Evolutionary conservation across 2,113 vertebrate species (phyloP).

Genomic region (Plestiodon gilberti): DNA sequence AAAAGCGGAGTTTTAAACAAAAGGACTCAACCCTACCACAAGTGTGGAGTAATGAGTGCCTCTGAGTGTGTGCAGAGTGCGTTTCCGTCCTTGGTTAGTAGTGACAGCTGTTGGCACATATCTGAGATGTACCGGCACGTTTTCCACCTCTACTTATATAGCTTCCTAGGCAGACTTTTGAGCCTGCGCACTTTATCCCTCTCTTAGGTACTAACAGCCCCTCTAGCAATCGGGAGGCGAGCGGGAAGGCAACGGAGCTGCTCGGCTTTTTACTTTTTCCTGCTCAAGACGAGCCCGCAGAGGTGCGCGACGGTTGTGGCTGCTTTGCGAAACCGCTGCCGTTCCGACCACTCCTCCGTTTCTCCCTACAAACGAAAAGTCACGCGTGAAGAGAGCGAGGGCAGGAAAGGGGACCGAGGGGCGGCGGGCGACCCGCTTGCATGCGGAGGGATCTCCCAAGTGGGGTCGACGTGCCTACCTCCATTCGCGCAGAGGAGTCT

Average conservation of each 20-base stretch:
- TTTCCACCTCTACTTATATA: not conserved
- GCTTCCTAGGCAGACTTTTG: too few species aligned
- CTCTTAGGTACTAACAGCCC: too few species aligned
- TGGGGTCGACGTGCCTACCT: not conserved
- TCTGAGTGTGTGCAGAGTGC: not conserved
- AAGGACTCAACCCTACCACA: not conserved
- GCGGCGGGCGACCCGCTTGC: too few species aligned
- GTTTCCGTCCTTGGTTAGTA: not conserved
- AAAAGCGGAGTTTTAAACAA: not conserved
- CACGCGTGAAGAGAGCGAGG: not conserved
- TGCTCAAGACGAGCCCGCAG: conserved; percentile 32
- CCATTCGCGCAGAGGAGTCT: not conserved
- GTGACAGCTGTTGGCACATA: not conserved
- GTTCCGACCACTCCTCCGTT: accelerated
- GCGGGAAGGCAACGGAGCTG: accelerated
- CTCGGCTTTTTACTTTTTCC: conserved; percentile 47
- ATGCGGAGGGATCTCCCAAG: not conserved
- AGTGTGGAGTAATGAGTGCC: not conserved
- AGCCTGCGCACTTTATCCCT: too few species aligned
- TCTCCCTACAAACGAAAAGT: not conserved
- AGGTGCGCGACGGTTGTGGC: conserved; percentile 36
- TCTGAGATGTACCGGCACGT: not conserved
- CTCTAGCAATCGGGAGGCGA: not conserved
- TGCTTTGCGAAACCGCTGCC: not conserved
- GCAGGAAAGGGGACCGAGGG: not conserved